Conservation (phyloP, 2,113 vertebrate genomes). For the Eolophus roseicapilla region DNA sequence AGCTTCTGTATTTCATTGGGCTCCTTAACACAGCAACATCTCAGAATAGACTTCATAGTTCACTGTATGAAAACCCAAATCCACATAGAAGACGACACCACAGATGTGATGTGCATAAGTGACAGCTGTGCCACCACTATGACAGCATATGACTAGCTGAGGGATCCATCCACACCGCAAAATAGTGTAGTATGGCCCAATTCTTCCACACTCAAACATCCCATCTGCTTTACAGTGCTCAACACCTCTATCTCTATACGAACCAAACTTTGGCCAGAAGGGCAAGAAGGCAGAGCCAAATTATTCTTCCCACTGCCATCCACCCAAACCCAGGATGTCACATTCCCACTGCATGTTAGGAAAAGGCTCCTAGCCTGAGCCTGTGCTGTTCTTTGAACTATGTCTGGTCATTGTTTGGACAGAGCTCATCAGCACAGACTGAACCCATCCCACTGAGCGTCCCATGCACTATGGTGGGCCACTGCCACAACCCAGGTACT, state of each 20-base stretch:
- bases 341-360: not conserved
- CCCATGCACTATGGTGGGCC: not conserved
- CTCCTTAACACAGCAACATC: not conserved
- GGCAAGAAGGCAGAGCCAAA: not conserved
- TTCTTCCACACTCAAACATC: not conserved
- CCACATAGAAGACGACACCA: not conserved
- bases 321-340: not conserved
- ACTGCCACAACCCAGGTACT: not conserved
- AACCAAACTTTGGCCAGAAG: not conserved
- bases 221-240: not conserved
- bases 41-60: not conserved
- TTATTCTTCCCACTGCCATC: not conserved
- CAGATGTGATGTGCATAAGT: not conserved
- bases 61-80: not conserved
- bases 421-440: not conserved
- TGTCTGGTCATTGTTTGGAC: not conserved
- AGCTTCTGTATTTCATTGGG: not conserved
- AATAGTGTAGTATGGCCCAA: not conserved
- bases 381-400: not conserved
- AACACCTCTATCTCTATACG: not conserved
- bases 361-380: not conserved
- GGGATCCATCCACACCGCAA: not conserved
- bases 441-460: not conserved
- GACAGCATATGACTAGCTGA: not conserved
- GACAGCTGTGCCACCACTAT: no score